Base-by-base conservation (phyloP, 2,888 invertebrate species). In the Sylvicola cinctus region DNA sequence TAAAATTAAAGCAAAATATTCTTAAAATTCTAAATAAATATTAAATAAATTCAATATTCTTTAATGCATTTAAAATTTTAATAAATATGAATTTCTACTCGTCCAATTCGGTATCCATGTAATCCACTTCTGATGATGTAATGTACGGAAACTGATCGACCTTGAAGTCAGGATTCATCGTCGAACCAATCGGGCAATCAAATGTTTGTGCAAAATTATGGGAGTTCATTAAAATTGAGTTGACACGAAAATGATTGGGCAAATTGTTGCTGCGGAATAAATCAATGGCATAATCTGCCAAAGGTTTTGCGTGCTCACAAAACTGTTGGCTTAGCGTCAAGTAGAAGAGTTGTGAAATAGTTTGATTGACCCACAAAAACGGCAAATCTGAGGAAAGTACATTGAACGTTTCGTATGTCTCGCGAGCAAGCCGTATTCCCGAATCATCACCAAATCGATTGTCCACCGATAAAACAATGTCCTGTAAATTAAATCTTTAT, bases 221-320 rank as follows among this genome's bases (percentile, higher is more conserved):
- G 8, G 33, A 33, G 26, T 33, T 33, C 33, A 33, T 33, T 15
- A 26, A 12, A 14, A 33, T 33, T 27, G 27, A 33, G 13, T 33
- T 33, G 7, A 33, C 27, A 11, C 33, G 33, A 33, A 33, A 33
- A 27, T 33, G 27, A 33, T 33, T 33, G 13, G 33, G 33, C 12
- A 33, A 27, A 15, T 12, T 27, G 3, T 12, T 12, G 12, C 12
- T 26, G 14, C 16, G n/a, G 14, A 27, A 26, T n/a, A 33, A 11
- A n/a, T 33, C 26, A 10, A 33, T 27, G 3, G 33, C 26, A 7
- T 27, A 8, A 10, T 33, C 33, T 15, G 17, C 32, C 11, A 12
- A 11, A 7, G 32, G 12, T 16, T 7, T 15, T 11, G 16, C 16
- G 4, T n/a, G n/a, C 5, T 14, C 15, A 33, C 33, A 33, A 27